A percentile compares a stretch with the other conserved stretches of the same genome.
Conservation (phyloP, 2,888 invertebrate species). For the Gymnocheta viridis region DNA sequence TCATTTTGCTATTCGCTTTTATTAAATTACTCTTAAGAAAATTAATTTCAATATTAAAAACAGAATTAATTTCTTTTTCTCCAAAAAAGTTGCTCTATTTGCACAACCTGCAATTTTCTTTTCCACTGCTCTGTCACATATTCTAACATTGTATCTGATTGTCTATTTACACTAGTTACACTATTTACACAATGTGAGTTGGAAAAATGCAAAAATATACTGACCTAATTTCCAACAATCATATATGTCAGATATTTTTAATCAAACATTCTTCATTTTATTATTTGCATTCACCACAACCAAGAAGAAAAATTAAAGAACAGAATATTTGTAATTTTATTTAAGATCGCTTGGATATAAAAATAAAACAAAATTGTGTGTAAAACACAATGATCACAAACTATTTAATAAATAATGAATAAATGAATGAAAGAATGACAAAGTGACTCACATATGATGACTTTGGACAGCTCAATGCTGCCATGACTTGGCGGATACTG, state of each 20-base stretch:
- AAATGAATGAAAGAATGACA: conserved; percentile 5
- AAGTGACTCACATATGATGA: conserved; percentile 20
- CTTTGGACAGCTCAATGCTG: background rate
- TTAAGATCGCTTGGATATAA: conserved; percentile 1
- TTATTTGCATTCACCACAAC: conserved; percentile 29
- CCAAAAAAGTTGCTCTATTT: background rate
- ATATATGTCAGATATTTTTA: conserved; percentile 45
- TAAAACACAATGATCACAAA: conserved; percentile 16
- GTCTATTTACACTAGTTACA: conserved; percentile 54
- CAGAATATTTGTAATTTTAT: background rate
- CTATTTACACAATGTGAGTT: conserved; percentile 45
- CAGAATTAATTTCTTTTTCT: no score
- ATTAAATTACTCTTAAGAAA: no score
- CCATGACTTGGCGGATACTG: background rate
- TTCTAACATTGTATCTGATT: conserved; percentile 42
- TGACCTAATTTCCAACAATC: conserved; percentile 58
- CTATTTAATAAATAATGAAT: background rate
- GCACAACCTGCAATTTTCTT: background rate
- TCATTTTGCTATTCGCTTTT: no score
- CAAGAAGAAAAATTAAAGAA: background rate
- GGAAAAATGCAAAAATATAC: conserved; percentile 14
- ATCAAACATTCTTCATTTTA: conserved; percentile 54
- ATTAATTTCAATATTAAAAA: no score
- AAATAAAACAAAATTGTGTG: background rate
- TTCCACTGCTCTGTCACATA: conserved; percentile 27